Evolutionary conservation across 1,140 invertebrate genomes (phyloP), one percentile per base, ranked within the genome.

Genomic region (Ctenoplectra terminalis): DNA sequence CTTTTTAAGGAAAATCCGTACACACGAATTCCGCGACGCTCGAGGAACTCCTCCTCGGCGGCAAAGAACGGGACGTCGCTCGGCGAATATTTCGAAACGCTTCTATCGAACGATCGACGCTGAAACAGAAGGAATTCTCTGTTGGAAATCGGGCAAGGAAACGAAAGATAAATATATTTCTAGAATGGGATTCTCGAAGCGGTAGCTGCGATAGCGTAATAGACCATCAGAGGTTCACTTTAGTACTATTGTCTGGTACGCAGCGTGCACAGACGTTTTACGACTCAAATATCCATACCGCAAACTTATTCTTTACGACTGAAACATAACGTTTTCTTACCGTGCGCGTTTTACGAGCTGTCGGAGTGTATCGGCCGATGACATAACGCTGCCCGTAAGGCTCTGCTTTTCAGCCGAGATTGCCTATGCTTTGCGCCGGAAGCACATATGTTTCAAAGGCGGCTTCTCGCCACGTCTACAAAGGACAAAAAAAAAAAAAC

Each of bases 361-460:
- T 82, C 60, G 17, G 54, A 26, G 40, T 69, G 61, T 86, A 85
- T 85, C 69, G 72, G 58, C 66, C 58, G 46, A 77, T 86, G 78
- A 72, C 48, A 72, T 81, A 85, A 85, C 61, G 63, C 48, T 34
- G 13, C n/a, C 34, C 40, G 70, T 76, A 77, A 69, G 48, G 70
- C 56, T 67, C 20, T 5, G 46, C 73, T 77, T 82, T 82, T 86
- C 46, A 78, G 40, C 34, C 61, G 31, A 86, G 80, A 85, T 86
- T 86, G 78, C 40, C 73, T 69, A 43, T 63, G 63, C 60, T 81
- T 81, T 85, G 60, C 58, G 37, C 52, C 43, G 69, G 43, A 60
- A 86, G 69, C 78, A 56, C 78, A 85, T 72, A 50, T 86, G 83
- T 85, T 77, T 82, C 83, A 86, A 86, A 77, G 79, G 66, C 72